A percentile compares a stretch with the other conserved stretches of the same genome.
Evolutionary conservation across 2,888 invertebrate genomes (phyloP).

Genomic region (Nematopogon swammerdamellus): DNA sequence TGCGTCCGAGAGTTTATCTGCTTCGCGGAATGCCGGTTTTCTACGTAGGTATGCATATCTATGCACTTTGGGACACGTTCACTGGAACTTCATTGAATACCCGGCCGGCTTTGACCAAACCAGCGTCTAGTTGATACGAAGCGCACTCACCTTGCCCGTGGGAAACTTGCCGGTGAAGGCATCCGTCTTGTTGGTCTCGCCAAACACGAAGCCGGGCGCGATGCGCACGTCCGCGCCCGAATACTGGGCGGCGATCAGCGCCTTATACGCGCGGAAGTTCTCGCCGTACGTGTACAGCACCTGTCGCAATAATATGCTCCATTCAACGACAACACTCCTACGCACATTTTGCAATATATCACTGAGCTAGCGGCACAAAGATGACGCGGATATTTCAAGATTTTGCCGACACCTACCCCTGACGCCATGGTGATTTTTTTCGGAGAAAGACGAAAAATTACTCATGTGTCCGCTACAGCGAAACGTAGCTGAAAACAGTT

Average conservation of each 20-base stretch:
- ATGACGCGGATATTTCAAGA: constrained; percentile 29
- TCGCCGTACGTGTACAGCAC: constrained; percentile 97
- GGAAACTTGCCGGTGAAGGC: constrained; percentile 93
- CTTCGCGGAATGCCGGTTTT: no score
- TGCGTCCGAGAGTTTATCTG: no score
- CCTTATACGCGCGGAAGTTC: constrained; percentile 98
- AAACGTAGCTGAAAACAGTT: no score
- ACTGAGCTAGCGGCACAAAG: constrained; percentile 13
- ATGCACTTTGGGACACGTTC: neutral
- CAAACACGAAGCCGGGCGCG: constrained; percentile 84
- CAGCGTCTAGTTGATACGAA: neutral
- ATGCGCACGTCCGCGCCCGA: constrained; percentile 85
- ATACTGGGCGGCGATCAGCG: constrained; percentile 95
- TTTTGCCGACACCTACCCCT: constrained; percentile 59
- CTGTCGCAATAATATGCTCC: constrained; percentile 56
- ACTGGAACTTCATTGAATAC: neutral
- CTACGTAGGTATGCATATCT: neutral
- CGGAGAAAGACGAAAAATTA: constrained; percentile 42
- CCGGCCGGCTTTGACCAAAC: neutral
- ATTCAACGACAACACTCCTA: constrained; percentile 5
- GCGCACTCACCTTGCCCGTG: constrained; percentile 83
- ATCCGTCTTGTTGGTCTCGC: constrained; percentile 87
- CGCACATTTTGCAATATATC: constrained; percentile 10
- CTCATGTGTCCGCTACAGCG: no score
- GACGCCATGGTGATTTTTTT: constrained; percentile 63